Base-by-base conservation (phyloP, 2,888 invertebrate genomes). In the Xylocampa areola region DNA sequence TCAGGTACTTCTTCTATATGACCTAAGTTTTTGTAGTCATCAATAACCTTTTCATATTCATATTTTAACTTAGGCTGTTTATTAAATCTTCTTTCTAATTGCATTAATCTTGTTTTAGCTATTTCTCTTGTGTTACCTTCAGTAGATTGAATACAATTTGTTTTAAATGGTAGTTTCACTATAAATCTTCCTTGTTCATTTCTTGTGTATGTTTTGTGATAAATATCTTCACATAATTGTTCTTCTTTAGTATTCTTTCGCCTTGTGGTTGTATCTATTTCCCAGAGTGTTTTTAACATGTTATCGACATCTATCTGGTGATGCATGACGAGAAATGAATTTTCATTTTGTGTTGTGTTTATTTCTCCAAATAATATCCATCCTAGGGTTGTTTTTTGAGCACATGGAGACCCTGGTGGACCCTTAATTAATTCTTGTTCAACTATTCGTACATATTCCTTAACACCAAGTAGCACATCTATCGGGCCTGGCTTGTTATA, bases 1-100 rank as follows among this genome's bases (percentile, higher is more conserved):
- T 27, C 33, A n/a, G 65, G 59, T 23, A 76, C 55, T 49, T 63
- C 57, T 65, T 71, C 67, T 58, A 78, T 68, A 37, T 77, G 70
- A 4, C 45, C 33, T 25, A 59, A 7, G 4, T 35, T 19, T 25
- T 50, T 13, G 39, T 80, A 76, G 29, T 80, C 77, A 11, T 67
- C 25, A 5, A 73, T 66, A 0, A 71, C 70, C 4, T 63, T 52
- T 0, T 8, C 37, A 16, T 74, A 74, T 13, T 52, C 53, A 17
- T 52, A 16, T n/a, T 61, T 59, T 8, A 73, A 21, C 3, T 45
- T 25, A 23, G 50, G 47, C 5, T 32, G 13, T 49, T 32, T 60
- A 13, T 29, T 5, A 21, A 77, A 65, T 55, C 19, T 61, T 39
- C 40, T 49, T 32, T 49, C 49, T 17, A 40, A 25, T 32, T 40